phyloP scores from a whole-genome alignment of 2,888 invertebrate species.

The Aspidiotus rigidus region DNA sequence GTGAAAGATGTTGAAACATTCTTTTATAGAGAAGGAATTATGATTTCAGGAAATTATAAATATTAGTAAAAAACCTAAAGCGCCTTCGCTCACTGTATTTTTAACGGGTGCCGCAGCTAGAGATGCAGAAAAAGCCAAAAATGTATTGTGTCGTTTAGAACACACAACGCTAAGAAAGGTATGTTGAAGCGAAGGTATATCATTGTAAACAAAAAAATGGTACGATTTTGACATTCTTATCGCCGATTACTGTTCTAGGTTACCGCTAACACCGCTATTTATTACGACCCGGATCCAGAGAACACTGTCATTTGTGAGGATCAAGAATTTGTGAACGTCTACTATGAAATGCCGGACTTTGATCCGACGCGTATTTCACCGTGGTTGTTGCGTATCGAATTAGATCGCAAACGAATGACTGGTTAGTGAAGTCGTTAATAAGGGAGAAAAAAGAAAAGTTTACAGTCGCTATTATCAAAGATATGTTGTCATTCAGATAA shows the following conservation, averaged over 20 bases:
- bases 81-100: constrained; percentile 96
- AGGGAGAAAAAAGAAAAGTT: not conserved
- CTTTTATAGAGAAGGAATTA: not conserved
- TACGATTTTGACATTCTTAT: not conserved
- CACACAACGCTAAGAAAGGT: constrained; percentile 94
- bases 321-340: constrained; percentile 98
- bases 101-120: constrained; percentile 93
- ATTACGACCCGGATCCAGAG: constrained; percentile 98
- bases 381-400: constrained; percentile 93
- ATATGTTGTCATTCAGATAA: constrained; percentile 59
- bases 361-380: constrained; percentile 95
- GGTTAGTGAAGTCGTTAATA: constrained; percentile 39
- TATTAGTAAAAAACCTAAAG: constrained; percentile 97
- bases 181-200: constrained; percentile 49
- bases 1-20: not conserved
- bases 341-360: constrained; percentile 99
- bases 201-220: no score
- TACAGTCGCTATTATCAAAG: not conserved
- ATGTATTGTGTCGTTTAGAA: constrained; percentile 92
- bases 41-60: constrained; percentile 78
- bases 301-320: constrained; percentile 97
- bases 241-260: constrained; percentile 43
- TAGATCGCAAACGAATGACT: constrained; percentile 97
- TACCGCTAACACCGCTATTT: constrained; percentile 98
- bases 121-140: constrained; percentile 99